Percentiles rank a stretch among this genome's conserved stretches.
These are phyloP conservation scores for Toxotes lorentzi DNA, from an alignment of 2,797 vertebrate genomes.

Conservation along the genomic window DNA sequence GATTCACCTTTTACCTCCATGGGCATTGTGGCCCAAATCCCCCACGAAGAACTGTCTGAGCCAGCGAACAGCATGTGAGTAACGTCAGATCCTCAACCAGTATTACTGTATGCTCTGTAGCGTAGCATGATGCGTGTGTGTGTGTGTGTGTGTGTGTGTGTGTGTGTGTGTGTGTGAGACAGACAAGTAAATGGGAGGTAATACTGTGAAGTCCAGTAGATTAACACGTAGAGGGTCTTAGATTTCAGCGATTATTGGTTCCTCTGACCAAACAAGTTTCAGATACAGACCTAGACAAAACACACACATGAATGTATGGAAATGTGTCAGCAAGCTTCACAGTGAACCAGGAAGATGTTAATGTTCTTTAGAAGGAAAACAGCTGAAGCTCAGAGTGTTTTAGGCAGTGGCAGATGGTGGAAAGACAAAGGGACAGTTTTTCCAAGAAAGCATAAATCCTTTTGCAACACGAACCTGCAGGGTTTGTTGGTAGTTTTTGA, in stretches of 20 bases:
- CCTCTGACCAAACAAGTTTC: not conserved
- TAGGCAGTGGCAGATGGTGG: slow-evolving; percentile 20
- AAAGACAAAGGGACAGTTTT: slow-evolving; percentile 25
- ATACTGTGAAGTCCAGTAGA: slow-evolving; percentile 66
- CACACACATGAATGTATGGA: slow-evolving; percentile 12
- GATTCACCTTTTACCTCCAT: slow-evolving; percentile 48
- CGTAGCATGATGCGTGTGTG: slow-evolving; percentile 6
- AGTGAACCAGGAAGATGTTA: not conserved
- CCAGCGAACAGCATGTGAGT: slow-evolving; percentile 6
- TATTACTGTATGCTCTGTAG: not conserved
- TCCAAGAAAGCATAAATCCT: slow-evolving; percentile 1
- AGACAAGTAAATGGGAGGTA: not conserved
- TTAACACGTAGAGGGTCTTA: slow-evolving; percentile 74
- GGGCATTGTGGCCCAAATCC: slow-evolving; percentile 62
- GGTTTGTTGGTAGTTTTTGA: slow-evolving; percentile 13
- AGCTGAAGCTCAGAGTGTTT: slow-evolving; percentile 1
- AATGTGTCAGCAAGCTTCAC: not conserved
- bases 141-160: slow-evolving; percentile 49
- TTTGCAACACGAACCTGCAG: not conserved
- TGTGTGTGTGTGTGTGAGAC: slow-evolving; percentile 52
- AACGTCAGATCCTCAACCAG: slow-evolving; percentile 17
- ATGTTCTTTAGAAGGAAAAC: not conserved
- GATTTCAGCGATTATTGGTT: slow-evolving; percentile 20
- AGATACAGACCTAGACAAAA: not conserved
- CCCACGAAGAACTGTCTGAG: slow-evolving; percentile 40